A percentile compares a stretch with the other conserved stretches of the same genome.
These are phyloP conservation scores for Xanthorhoe spadicearia DNA, from an alignment of 2,888 invertebrate species.

Conservation along the genomic window DNA sequence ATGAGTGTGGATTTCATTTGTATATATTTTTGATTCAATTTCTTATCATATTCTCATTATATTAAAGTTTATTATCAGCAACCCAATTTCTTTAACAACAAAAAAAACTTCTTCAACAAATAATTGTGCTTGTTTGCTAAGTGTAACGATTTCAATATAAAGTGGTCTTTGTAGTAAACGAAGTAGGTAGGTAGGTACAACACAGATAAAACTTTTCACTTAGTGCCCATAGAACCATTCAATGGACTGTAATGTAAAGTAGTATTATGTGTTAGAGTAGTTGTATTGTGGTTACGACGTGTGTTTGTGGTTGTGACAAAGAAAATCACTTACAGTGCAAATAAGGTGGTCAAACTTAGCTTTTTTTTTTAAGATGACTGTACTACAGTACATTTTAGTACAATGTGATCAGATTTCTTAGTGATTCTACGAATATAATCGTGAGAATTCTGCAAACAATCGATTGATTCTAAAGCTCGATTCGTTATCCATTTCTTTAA, in stretches of 20 bases:
- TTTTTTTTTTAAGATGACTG: too few species aligned
- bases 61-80: background rate
- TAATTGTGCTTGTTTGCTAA: conserved; percentile 6
- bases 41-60: too few species aligned
- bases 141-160: conserved; percentile 28
- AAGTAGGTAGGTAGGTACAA: too few species aligned
- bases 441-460: conserved; percentile 13
- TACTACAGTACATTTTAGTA: too few species aligned
- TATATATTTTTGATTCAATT: too few species aligned
- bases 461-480: background rate
- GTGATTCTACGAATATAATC: conserved; percentile 17
- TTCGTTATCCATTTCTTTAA: background rate
- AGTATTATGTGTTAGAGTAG: conserved; percentile 21
- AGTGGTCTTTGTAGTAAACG: conserved; percentile 6
- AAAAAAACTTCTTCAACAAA: too few species aligned
- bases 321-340: conserved; percentile 17
- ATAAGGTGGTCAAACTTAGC: background rate
- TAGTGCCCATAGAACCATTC: conserved; percentile 9
- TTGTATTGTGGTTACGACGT: conserved; percentile 10
- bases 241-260: conserved; percentile 25
- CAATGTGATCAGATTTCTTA: conserved; percentile 6
- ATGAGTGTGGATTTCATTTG: too few species aligned
- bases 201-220: conserved; percentile 22
- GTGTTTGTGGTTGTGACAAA: conserved; percentile 31
- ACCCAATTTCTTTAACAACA: background rate